Conservation (phyloP, 2,113 vertebrate species). For the Cathartes aura region DNA sequence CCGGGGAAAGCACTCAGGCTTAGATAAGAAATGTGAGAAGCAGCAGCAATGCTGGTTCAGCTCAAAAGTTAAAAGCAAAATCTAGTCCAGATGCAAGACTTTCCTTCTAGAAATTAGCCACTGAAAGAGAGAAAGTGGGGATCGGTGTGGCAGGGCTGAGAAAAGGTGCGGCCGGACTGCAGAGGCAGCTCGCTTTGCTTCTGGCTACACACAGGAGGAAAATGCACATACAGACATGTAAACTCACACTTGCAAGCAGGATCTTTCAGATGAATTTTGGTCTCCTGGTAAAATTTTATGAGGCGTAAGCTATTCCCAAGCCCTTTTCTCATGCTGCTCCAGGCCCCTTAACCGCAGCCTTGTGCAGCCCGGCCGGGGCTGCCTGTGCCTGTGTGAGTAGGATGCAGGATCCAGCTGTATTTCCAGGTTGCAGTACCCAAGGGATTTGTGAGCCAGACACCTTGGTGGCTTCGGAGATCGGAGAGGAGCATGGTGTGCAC, state of each 20-base stretch:
- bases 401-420: accelerated
- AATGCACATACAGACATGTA: accelerated
- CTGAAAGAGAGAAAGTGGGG: not conserved
- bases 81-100: not conserved
- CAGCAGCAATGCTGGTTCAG: accelerated
- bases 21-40: accelerated
- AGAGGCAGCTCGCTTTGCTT: not conserved
- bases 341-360: not conserved
- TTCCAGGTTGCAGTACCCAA: not conserved
- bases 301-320: not conserved
- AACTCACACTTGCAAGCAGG: accelerated
- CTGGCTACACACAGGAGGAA: not conserved
- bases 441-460: not conserved
- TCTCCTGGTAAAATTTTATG: not conserved
- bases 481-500: not conserved
- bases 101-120: not conserved
- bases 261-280: not conserved
- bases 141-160: not conserved
- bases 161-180: not conserved
- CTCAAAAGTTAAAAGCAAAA: not conserved
- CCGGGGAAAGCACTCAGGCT: accelerated
- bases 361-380: not conserved
- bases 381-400: accelerated
- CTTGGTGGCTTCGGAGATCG: not conserved
- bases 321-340: accelerated